Evolutionary conservation across 2,888 invertebrate species (phyloP).

Genomic region (Eumerus sabulonum): DNA sequence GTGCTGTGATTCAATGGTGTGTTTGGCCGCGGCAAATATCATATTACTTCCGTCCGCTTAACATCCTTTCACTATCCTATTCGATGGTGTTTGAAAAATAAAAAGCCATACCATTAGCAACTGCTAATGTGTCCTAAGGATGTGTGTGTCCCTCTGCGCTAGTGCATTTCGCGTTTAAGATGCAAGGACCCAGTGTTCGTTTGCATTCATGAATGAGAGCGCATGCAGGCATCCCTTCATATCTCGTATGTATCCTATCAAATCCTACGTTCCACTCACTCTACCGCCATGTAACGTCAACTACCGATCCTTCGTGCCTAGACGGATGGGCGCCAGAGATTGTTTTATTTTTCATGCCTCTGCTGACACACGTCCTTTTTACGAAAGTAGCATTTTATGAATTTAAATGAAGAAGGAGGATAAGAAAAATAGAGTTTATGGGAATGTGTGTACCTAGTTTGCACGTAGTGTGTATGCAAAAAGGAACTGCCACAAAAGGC

Average conservation of each 20-base stretch:
- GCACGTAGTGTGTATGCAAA: slow-evolving; percentile 32
- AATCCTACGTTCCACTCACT: slow-evolving; percentile 57
- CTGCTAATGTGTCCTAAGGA: slow-evolving; percentile 61
- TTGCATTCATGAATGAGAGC: slow-evolving; percentile 65
- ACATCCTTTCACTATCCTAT: not conserved
- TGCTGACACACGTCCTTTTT: slow-evolving; percentile 56
- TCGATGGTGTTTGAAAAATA: too few relatives aligned
- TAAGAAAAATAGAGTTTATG: too few relatives aligned
- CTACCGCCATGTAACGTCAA: slow-evolving; percentile 23
- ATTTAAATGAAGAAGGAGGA: slow-evolving; percentile 49
- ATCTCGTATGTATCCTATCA: slow-evolving; percentile 54
- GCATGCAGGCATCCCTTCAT: slow-evolving; percentile 45
- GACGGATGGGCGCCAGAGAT: not conserved
- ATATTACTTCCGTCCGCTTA: slow-evolving; percentile 31
- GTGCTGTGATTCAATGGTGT: too few relatives aligned
- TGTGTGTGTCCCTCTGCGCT: not conserved
- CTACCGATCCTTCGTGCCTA: not conserved
- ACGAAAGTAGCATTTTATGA: slow-evolving; percentile 62
- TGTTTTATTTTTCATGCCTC: slow-evolving; percentile 63
- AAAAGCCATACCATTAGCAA: slow-evolving; percentile 53
- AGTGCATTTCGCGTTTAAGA: slow-evolving; percentile 46
- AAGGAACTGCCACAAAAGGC: slow-evolving; percentile 37
- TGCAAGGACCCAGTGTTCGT: slow-evolving; percentile 50
- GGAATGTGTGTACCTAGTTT: slow-evolving; percentile 50
- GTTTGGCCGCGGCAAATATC: slow-evolving; percentile 28